Conservation (phyloP, 2,113 vertebrate genomes). For the Indicator maculatus region DNA sequence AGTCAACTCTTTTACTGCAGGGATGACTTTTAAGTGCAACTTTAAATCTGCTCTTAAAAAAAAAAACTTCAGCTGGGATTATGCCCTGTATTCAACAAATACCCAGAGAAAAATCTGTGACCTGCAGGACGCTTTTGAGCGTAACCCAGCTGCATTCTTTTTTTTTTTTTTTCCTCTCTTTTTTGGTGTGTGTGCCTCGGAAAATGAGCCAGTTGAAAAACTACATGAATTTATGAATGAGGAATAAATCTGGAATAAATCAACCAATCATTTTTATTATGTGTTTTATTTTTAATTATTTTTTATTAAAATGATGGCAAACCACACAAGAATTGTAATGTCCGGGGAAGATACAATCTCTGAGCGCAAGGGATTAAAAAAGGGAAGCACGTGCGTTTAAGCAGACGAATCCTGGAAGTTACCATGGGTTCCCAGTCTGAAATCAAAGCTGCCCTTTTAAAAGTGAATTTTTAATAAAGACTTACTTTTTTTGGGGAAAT, state of each 20-base stretch:
- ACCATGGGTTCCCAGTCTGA: neutral
- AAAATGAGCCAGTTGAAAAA: slow-evolving; percentile 9
- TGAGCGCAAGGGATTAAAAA: neutral
- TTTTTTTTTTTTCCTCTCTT: no score
- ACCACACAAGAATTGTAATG: neutral
- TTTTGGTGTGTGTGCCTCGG: neutral
- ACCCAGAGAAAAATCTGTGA: neutral
- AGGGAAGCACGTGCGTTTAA: neutral
- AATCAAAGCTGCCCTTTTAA: slow-evolving; percentile 8
- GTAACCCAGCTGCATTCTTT: neutral
- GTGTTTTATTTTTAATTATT: neutral
- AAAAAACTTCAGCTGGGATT: slow-evolving; percentile 22
- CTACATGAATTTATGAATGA: neutral
- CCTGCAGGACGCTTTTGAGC: slow-evolving; percentile 5
- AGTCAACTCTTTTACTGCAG: neutral
- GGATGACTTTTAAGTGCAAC: slow-evolving; percentile 12
- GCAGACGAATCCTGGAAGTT: neutral
- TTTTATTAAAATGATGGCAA: slow-evolving; percentile 1
- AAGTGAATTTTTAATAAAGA: slow-evolving; percentile 13
- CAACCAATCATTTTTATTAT: slow-evolving; percentile 10
- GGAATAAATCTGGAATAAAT: slow-evolving; percentile 17
- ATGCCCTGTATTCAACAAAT: neutral
- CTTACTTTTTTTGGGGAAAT: neutral
- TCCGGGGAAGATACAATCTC: neutral
- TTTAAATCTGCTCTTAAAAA: slow-evolving; percentile 8